A percentile compares a stretch with the other conserved stretches of the same genome.
phyloP scores from a whole-genome alignment of 2,113 vertebrate species.

The Channa maculata region DNA sequence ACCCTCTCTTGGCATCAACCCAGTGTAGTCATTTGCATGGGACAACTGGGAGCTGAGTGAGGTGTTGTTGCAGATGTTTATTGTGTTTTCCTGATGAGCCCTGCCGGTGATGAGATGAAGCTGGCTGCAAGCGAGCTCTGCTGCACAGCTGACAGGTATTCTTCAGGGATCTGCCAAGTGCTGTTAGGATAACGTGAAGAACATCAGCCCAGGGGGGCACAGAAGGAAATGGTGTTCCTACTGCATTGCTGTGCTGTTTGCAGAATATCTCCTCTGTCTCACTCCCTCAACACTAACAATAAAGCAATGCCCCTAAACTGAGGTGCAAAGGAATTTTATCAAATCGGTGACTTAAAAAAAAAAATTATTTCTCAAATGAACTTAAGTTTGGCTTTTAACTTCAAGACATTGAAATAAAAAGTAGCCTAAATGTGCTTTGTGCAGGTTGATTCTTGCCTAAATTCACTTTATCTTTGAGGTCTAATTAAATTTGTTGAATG shows the following conservation, averaged over 20 bases:
- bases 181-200: constrained; percentile 26
- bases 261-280: neutral
- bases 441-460: neutral
- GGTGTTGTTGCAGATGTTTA: constrained; percentile 39
- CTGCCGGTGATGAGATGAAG: constrained; percentile 22
- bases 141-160: constrained; percentile 41
- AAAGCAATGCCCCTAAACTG: neutral
- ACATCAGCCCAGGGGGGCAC: neutral
- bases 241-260: neutral
- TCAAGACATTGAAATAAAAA: no score
- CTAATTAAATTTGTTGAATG: neutral
- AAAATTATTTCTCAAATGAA: neutral
- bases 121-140: neutral
- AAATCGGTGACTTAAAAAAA: neutral
- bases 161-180: constrained; percentile 52
- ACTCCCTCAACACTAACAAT: neutral
- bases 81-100: constrained; percentile 42
- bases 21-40: constrained; percentile 16
- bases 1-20: constrained; percentile 2
- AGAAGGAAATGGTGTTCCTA: neutral
- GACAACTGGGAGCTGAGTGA: constrained; percentile 19
- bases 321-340: neutral
- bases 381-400: no score
- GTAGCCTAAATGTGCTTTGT: no score
- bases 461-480: neutral